Evolutionary conservation across 2,797 vertebrate species (phyloP).

Genomic region (Sphenopsis melanotis): DNA sequence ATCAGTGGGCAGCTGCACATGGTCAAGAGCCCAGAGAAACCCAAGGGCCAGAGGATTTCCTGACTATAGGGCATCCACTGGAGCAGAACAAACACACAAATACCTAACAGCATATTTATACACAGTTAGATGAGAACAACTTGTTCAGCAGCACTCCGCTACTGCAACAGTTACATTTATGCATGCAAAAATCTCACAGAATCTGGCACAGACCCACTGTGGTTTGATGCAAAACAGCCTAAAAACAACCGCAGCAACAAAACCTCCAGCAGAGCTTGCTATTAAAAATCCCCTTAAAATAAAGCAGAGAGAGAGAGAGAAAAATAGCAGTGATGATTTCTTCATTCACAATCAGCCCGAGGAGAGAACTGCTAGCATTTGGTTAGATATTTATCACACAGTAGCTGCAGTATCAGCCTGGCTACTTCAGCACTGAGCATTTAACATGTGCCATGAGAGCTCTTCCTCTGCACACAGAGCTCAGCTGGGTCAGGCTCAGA

Average conservation of each 20-base stretch:
- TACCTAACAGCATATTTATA: neutral
- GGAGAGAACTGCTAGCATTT: neutral
- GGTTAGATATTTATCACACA: neutral
- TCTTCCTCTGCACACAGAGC: neutral
- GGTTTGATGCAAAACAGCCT: slow-evolving; percentile 21
- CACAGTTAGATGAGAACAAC: neutral
- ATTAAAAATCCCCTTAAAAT: neutral
- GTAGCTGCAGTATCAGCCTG: neutral
- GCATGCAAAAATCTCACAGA: neutral
- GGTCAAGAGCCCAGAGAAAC: neutral
- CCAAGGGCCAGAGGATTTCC: neutral
- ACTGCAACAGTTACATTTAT: neutral
- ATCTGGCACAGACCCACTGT: slow-evolving; percentile 4
- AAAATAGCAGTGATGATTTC: neutral
- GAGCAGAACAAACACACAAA: neutral
- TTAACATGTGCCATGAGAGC: neutral
- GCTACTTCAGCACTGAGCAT: neutral
- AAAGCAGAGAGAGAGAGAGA: neutral
- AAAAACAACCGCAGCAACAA: neutral
- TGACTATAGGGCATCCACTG: neutral
- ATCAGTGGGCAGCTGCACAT: neutral
- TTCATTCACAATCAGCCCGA: neutral
- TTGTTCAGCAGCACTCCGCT: neutral
- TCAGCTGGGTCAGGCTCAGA: neutral
- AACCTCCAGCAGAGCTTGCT: neutral